Evolutionary conservation across 2,888 invertebrate genomes (phyloP).

Genomic region (Diabrotica balteata): DNA sequence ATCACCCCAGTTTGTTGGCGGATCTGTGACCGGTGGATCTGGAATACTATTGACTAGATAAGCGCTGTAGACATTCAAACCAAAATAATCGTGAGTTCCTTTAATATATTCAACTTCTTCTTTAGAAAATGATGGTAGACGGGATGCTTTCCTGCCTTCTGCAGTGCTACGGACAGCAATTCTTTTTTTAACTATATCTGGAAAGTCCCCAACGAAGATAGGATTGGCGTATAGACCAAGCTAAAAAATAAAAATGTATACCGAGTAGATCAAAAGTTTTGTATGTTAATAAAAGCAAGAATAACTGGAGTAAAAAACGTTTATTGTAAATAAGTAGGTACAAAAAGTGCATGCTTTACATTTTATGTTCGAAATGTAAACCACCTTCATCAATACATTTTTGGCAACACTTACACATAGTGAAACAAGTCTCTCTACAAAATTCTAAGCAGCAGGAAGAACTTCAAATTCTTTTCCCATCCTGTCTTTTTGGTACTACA

Average conservation of each 20-base stretch:
- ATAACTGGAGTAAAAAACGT: too few species aligned
- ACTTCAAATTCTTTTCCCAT: too few species aligned
- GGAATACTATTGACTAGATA: conserved; percentile 55
- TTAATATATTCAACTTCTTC: conserved; percentile 68
- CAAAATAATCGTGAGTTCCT: conserved; percentile 75
- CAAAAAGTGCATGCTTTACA: too few species aligned
- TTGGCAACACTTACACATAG: too few species aligned
- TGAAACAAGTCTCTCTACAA: too few species aligned
- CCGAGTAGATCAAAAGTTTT: too few species aligned
- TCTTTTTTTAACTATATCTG: background rate
- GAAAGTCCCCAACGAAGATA: background rate
- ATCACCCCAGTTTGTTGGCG: conserved; percentile 47
- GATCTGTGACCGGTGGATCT: conserved; percentile 19
- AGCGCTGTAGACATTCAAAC: conserved; percentile 77
- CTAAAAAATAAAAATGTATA: background rate
- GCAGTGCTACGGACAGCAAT: background rate
- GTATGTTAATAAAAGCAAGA: too few species aligned
- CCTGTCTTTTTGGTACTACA: too few species aligned
- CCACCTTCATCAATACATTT: too few species aligned
- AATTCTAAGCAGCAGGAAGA: too few species aligned
- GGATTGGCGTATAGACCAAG: background rate
- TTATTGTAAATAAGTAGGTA: too few species aligned
- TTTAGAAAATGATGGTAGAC: conserved; percentile 68
- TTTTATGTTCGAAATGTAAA: too few species aligned
- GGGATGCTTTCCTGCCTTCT: conserved; percentile 67